Conservation (phyloP, 2,113 vertebrate genomes). For the Lepus timidus region DNA sequence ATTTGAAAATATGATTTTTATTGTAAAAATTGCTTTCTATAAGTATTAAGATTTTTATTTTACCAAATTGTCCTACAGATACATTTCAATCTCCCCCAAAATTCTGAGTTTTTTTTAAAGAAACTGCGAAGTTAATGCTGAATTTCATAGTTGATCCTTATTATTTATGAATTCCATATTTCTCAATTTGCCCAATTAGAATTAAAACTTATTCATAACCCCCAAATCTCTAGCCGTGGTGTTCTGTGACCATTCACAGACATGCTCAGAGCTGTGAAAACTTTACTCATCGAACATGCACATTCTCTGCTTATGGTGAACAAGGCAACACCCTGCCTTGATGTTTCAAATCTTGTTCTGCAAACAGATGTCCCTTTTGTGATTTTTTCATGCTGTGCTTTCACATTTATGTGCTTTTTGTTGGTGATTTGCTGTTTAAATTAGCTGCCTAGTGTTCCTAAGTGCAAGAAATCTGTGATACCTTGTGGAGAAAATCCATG, state of each 20-base stretch:
- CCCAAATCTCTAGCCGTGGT: not conserved
- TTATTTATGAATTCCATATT: not conserved
- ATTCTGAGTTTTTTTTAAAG: not conserved
- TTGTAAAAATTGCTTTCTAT: not conserved
- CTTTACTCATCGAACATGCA: not conserved
- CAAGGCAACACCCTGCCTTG: not conserved
- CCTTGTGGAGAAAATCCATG: not conserved
- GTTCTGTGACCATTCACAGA: not conserved
- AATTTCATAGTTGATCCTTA: not conserved
- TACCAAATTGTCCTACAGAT: not conserved
- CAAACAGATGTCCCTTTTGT: not conserved
- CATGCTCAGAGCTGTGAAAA: not conserved
- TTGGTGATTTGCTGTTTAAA: not conserved
- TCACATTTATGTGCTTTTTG: not conserved
- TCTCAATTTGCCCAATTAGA: not conserved
- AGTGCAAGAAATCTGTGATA: not conserved
- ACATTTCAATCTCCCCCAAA: not conserved
- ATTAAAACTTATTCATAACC: not conserved
- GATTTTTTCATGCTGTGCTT: not conserved
- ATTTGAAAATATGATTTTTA: not conserved
- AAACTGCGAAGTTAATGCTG: not conserved
- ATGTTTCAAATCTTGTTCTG: not conserved
- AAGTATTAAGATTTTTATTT: conserved; percentile 22
- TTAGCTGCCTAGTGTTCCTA: not conserved
- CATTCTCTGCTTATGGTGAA: not conserved